These are phyloP conservation scores for Orbicella faveolata DNA, from an alignment of 64 coral and sea anemone genomes.

Conservation along the genomic window DNA sequence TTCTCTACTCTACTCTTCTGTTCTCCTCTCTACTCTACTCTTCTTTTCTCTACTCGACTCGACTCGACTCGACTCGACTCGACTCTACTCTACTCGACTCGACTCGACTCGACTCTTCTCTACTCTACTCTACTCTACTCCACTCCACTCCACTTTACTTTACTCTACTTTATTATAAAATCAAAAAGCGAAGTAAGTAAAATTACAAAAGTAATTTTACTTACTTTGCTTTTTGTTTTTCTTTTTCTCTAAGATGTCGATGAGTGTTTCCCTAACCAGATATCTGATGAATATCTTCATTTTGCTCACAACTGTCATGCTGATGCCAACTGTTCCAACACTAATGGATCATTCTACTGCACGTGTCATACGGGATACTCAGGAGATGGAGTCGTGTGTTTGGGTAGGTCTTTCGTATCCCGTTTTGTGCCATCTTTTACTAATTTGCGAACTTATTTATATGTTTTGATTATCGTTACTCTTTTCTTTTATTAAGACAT, in stretches of 20 bases:
- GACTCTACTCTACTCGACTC: not conserved
- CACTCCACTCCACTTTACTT: not conserved
- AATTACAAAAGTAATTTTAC: no score
- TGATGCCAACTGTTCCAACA: constrained; percentile 74
- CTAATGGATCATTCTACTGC: constrained; percentile 81
- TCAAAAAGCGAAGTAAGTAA: no score
- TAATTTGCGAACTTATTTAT: no score
- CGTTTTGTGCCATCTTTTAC: not conserved
- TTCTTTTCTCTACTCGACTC: not conserved
- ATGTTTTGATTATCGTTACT: not conserved
- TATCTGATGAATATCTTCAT: constrained; percentile 36
- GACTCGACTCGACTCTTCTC: not conserved
- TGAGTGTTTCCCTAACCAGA: constrained; percentile 43
- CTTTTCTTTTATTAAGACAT: constrained; percentile 38
- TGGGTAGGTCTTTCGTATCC: constrained; percentile 26
- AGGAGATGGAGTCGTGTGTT: constrained; percentile 73
- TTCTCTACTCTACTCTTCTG: no score
- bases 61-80: not conserved
- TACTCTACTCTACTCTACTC: not conserved
- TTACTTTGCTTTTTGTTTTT: no score
- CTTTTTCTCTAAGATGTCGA: constrained; percentile 37
- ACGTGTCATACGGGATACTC: constrained; percentile 79
- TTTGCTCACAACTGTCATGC: constrained; percentile 67
- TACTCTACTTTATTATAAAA: no score
- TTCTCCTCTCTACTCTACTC: not conserved